Evolutionary conservation across 2,888 invertebrate genomes (phyloP).

Genomic region (Chesias legatella): DNA sequence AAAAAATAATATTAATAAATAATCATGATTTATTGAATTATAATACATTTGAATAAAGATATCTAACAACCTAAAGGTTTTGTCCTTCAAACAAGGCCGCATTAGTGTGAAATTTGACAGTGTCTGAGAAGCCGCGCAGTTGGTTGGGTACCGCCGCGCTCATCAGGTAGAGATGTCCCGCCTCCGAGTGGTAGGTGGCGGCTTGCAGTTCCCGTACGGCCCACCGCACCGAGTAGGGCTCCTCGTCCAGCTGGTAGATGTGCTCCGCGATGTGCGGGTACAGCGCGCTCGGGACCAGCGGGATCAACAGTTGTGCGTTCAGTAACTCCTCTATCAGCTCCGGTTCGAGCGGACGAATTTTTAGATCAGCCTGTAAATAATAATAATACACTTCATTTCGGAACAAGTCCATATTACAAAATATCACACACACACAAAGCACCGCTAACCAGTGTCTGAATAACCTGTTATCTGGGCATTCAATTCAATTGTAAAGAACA

Average conservation of each 20-base stretch:
- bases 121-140: slow-evolving; percentile 59
- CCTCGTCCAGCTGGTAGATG: slow-evolving; percentile 42
- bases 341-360: slow-evolving; percentile 50
- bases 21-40: no score
- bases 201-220: slow-evolving; percentile 49
- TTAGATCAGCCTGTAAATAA: slow-evolving; percentile 48
- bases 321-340: slow-evolving; percentile 60
- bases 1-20: no score
- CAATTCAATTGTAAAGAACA: no score
- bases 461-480: no score
- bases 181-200: slow-evolving; percentile 58
- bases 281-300: slow-evolving; percentile 56
- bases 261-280: slow-evolving; percentile 53
- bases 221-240: slow-evolving; percentile 50
- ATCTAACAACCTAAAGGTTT: not conserved
- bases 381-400: no score
- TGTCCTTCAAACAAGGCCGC: slow-evolving; percentile 23
- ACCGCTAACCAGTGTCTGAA: no score
- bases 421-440: no score
- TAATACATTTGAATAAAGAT: no score
- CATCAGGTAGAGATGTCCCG: slow-evolving; percentile 58
- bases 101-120: slow-evolving; percentile 53
- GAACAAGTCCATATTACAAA: no score
- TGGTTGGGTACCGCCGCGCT: slow-evolving; percentile 51
- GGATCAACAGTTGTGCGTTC: slow-evolving; percentile 56